These are phyloP conservation scores for Sinopyrophorus schimmeli DNA, from an alignment of 2,888 invertebrate genomes.

Conservation along the genomic window DNA sequence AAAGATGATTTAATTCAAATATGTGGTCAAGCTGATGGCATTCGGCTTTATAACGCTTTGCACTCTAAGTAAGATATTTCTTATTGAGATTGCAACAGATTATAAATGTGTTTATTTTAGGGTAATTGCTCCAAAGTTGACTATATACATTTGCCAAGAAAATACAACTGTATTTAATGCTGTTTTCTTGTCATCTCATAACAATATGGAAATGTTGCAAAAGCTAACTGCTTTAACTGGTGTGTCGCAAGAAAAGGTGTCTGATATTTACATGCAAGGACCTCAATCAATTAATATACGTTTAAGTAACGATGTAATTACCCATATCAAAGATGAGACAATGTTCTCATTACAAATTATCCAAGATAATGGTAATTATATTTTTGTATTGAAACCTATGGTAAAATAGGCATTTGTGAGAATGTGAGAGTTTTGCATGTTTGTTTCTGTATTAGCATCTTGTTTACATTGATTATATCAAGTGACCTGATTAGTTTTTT, in stretches of 20 bases:
- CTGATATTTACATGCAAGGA: slow-evolving; percentile 74
- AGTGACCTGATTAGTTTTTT: neutral
- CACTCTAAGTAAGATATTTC: slow-evolving; percentile 74
- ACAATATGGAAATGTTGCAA: slow-evolving; percentile 66
- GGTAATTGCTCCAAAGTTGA: slow-evolving; percentile 74
- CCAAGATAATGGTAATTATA: slow-evolving; percentile 34
- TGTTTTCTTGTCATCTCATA: slow-evolving; percentile 73
- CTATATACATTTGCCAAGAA: slow-evolving; percentile 79
- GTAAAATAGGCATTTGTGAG: slow-evolving; percentile 18
- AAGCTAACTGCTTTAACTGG: slow-evolving; percentile 68
- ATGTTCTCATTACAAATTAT: slow-evolving; percentile 57
- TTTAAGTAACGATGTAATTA: slow-evolving; percentile 82
- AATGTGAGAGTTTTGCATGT: too few species aligned
- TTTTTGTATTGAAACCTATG: slow-evolving; percentile 29
- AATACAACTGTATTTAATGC: slow-evolving; percentile 74
- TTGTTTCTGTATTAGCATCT: too few species aligned
- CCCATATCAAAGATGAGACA: slow-evolving; percentile 79
- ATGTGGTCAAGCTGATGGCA: slow-evolving; percentile 92
- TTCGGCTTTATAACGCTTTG: slow-evolving; percentile 87
- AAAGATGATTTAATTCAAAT: slow-evolving; percentile 93
- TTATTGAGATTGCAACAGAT: neutral
- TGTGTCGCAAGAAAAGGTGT: slow-evolving; percentile 48
- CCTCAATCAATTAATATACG: slow-evolving; percentile 83
- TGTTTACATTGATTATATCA: too few species aligned
- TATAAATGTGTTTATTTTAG: slow-evolving; percentile 51